Conservation (phyloP, 2,888 invertebrate genomes). For the Cephus sareptanus region DNA sequence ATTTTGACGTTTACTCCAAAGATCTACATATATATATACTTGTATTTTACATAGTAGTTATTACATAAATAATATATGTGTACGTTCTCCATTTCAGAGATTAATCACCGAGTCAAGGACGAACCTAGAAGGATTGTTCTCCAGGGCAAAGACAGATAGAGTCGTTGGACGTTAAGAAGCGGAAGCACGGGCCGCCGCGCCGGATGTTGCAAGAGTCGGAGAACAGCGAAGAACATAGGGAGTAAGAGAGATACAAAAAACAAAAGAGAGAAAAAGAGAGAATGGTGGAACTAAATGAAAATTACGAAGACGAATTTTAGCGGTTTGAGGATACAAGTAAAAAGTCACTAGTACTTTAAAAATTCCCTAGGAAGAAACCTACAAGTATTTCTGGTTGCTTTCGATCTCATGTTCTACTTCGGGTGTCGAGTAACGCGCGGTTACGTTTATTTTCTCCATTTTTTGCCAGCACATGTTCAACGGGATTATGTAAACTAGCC, state of each 20-base stretch:
- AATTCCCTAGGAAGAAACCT: not conserved
- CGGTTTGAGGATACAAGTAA: not conserved
- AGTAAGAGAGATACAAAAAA: not conserved
- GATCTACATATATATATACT: not conserved
- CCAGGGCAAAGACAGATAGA: constrained; percentile 22
- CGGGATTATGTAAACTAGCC: not conserved
- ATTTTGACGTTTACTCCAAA: not conserved
- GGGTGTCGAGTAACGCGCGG: not conserved
- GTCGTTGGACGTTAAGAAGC: constrained; percentile 44
- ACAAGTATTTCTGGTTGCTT: not conserved
- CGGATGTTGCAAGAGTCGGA: constrained; percentile 54
- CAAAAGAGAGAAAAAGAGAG: not conserved
- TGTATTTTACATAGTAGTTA: not conserved
- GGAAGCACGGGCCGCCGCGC: constrained; percentile 58
- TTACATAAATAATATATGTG: not conserved
- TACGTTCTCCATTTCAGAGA: not conserved
- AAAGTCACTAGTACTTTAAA: not conserved
- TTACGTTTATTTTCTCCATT: not conserved
- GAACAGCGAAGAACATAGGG: constrained; percentile 35
- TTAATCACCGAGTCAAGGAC: constrained; percentile 4
- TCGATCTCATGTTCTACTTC: not conserved
- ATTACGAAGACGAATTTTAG: not conserved
- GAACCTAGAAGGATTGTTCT: constrained; percentile 4
- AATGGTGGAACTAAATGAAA: not conserved
- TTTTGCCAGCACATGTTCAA: not conserved